Conservation (phyloP, 2,888 invertebrate species). For the Drosophila basisetae region DNA sequence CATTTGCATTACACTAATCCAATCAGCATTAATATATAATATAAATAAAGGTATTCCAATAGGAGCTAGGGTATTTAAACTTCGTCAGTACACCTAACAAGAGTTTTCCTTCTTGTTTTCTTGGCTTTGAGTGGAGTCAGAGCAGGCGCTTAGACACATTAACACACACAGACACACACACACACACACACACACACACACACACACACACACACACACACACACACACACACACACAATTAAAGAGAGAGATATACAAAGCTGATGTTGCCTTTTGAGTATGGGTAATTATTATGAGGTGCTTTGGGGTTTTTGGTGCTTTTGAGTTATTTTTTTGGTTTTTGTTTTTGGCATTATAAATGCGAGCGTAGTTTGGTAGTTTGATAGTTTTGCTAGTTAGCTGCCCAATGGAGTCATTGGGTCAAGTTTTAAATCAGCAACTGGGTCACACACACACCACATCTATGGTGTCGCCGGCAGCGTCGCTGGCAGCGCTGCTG, state of each 20-base stretch:
- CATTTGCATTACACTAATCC: no score
- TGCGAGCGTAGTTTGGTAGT: conserved; percentile 44
- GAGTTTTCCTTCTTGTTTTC: conserved; percentile 3
- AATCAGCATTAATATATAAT: no score
- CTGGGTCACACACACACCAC: conserved; percentile 73
- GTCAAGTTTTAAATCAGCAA: conserved; percentile 82
- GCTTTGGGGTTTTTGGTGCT: conserved; percentile 49
- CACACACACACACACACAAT: background rate
- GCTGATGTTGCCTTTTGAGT: conserved; percentile 26
- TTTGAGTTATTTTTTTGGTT: background rate
- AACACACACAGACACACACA: conserved; percentile 5
- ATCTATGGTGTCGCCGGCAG: conserved; percentile 14
- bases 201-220: conserved; percentile 6
- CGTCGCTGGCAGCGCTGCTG: conserved; percentile 31
- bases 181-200: conserved; percentile 2
- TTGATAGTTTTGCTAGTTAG: conserved; percentile 59
- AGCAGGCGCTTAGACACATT: conserved; percentile 11
- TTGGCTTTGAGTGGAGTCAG: conserved; percentile 18
- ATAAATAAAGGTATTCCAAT: background rate
- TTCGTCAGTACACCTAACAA: conserved; percentile 2
- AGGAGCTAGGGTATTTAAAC: conserved; percentile 9
- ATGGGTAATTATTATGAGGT: conserved; percentile 67
- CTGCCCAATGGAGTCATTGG: conserved; percentile 82
- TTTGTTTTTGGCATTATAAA: conserved; percentile 45
- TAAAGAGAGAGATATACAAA: background rate